phyloP scores from a whole-genome alignment of 2,113 vertebrate genomes.

The Thryonomys swinderianus region DNA sequence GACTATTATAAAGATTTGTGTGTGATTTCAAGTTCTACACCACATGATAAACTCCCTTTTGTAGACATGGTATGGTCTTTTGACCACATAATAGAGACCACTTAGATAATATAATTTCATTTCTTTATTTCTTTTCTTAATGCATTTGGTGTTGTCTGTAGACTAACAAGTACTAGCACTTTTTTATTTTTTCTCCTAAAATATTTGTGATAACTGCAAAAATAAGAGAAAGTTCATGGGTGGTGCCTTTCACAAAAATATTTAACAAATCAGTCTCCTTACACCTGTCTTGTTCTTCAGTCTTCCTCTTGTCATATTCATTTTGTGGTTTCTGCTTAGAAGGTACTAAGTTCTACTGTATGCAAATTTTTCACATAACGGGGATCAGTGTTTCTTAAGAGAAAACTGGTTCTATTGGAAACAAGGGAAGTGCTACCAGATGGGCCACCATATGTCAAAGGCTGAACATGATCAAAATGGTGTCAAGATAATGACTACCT shows the following conservation, averaged over 20 bases:
- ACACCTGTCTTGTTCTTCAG: background rate
- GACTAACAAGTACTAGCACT: background rate
- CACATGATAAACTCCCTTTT: background rate
- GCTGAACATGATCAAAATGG: background rate
- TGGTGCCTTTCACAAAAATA: no score
- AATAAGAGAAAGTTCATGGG: background rate
- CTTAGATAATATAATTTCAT: background rate
- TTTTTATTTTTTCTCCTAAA: background rate
- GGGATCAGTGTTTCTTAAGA: background rate
- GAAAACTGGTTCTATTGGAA: background rate
- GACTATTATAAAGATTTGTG: background rate
- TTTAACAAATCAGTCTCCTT: background rate
- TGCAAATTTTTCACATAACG: background rate
- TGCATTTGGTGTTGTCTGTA: background rate
- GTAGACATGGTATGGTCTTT: background rate
- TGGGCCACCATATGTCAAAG: background rate
- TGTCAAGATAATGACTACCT: background rate
- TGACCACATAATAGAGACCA: background rate
- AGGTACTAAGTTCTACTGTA: background rate
- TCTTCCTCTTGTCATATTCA: no score
- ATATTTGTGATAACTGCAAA: background rate
- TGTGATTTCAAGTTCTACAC: background rate
- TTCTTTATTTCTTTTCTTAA: background rate
- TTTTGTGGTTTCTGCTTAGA: background rate
- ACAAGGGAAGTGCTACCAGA: background rate